Evolutionary conservation across 2,113 vertebrate genomes (phyloP), one percentile per base, ranked within the genome.

Genomic region (Thomomys bottae): DNA sequence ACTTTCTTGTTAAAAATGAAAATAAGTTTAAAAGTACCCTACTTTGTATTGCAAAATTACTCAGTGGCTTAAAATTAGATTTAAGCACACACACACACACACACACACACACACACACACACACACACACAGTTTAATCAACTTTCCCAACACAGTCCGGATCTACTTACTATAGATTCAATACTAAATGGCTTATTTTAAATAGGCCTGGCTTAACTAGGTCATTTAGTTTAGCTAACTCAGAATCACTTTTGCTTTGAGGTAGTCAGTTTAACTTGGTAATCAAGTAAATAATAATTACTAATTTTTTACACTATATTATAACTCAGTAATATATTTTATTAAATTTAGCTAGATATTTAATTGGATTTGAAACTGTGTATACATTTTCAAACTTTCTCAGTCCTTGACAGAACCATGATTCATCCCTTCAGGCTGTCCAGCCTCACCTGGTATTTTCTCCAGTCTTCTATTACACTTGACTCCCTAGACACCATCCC

Each of bases 51-150:
- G 36, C 30, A 45, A 81, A 93, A 63, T 42, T 49, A 87, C 88
- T 79, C n/a, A 59, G 26, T 57, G 28, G 57, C 4, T 73, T 72
- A 42, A 67, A 89, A 87, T 6, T 61, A 85, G 5, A 18, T 77
- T 30, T 70, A 85, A 88, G 45, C 18, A 54, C 6, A 85, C 32
- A 34, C n/a, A n/a, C n/a, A n/a, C n/a, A n/a, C n/a, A n/a, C n/a
- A n/a, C n/a, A n/a, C n/a, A n/a, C n/a, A n/a, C n/a, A n/a, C n/a
- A n/a, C n/a, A n/a, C n/a, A n/a, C n/a, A n/a, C n/a, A n/a, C n/a
- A n/a, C n/a, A n/a, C n/a, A 90, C 86, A 94, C 82, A 34, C 59
- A 42, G 10, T 81, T 94, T 87, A 32, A 57, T 77, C 30, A 32
- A 57, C 57, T 88, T 80, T 12, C 28, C 20, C 34, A 36, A 88